phyloP scores from a whole-genome alignment of 1,140 invertebrate species.

The Drosophila nikananu region DNA sequence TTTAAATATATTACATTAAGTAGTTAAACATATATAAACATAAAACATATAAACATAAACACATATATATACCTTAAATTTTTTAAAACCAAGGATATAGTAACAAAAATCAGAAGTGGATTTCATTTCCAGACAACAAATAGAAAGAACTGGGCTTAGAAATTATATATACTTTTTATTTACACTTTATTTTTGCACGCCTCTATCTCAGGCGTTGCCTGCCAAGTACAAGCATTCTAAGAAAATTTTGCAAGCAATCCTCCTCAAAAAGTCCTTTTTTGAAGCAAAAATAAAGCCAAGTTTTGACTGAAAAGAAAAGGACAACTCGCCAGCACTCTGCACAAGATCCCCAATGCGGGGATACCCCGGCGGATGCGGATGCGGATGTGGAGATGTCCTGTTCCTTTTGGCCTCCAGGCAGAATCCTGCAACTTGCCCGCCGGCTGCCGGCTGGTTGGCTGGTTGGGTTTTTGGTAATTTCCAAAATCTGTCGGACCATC shows the following conservation, averaged over 20 bases:
- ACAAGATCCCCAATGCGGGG: conserved; percentile 21
- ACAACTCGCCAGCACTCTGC: not conserved
- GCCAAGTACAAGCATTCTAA: not conserved
- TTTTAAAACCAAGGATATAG: too few species aligned
- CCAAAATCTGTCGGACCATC: conserved; percentile 81
- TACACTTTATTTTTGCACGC: too few species aligned
- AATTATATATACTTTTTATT: too few species aligned
- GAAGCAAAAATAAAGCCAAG: not conserved
- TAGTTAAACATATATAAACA: too few species aligned
- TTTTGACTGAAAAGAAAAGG: not conserved
- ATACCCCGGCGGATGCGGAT: conserved; percentile 33
- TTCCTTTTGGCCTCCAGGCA: conserved; percentile 26
- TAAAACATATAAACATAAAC: too few species aligned
- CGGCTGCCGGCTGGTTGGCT: conserved; percentile 16
- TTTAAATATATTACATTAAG: too few species aligned
- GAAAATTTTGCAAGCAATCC: too few species aligned
- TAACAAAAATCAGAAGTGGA: too few species aligned
- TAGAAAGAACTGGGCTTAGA: too few species aligned
- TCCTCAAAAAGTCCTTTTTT: too few species aligned
- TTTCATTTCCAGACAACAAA: too few species aligned
- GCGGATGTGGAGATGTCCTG: conserved; percentile 50
- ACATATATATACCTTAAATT: too few species aligned
- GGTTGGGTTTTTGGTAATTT: conserved; percentile 54
- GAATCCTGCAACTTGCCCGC: conserved; percentile 18
- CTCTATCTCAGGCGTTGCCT: not conserved